Conservation (phyloP, 2,797 vertebrate genomes). For the Hippopotamyrus pictus region DNA sequence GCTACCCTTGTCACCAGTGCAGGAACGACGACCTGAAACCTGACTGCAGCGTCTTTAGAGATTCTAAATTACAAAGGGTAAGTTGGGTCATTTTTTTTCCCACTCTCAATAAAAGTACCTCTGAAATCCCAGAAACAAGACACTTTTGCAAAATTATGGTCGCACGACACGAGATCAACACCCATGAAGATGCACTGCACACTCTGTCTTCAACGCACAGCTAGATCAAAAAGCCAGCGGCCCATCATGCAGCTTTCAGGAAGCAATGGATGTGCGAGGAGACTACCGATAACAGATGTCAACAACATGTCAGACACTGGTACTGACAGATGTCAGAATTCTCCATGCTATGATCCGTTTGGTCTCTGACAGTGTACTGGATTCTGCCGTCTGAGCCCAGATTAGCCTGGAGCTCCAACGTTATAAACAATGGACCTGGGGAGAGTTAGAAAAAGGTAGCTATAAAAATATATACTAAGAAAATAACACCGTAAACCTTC, state of each 20-base stretch:
- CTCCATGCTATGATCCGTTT: slow-evolving; percentile 24
- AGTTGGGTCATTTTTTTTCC: not conserved
- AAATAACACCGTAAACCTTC: not conserved
- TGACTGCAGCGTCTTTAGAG: not conserved
- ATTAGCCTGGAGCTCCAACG: not conserved
- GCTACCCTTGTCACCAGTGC: not conserved
- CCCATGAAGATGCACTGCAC: not conserved
- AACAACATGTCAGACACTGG: slow-evolving; percentile 28
- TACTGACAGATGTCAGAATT: slow-evolving; percentile 27
- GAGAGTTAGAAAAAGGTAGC: not conserved
- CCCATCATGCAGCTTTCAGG: not conserved
- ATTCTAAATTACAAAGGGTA: not conserved
- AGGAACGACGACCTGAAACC: not conserved
- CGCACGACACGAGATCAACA: not conserved
- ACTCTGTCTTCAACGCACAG: not conserved
- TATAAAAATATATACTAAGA: not conserved
- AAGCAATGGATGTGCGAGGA: slow-evolving; percentile 12
- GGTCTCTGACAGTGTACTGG: not conserved
- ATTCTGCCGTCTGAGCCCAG: not conserved
- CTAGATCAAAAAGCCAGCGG: not conserved
- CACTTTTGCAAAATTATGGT: not conserved
- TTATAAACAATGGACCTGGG: not conserved
- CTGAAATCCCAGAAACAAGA: not conserved
- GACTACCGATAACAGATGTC: slow-evolving; percentile 35
- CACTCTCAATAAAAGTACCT: not conserved